These are phyloP conservation scores for Leptinotarsa tumamoca DNA, from an alignment of 2,888 invertebrate species.

Conservation along the genomic window DNA sequence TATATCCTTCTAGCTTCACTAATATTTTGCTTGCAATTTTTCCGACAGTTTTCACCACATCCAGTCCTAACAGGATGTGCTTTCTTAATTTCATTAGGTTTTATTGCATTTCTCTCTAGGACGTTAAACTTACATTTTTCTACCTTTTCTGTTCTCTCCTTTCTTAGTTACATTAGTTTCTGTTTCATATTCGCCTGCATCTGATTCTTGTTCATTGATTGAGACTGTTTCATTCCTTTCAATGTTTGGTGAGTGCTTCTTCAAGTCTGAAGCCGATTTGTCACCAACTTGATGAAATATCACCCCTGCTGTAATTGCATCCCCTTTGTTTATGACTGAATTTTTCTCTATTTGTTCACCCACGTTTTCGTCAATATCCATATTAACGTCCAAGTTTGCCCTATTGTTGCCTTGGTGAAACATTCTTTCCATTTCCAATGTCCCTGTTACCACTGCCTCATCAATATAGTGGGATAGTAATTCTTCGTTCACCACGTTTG, in stretches of 20 bases:
- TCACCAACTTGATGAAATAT: conserved; percentile 1
- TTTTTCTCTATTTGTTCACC: background rate
- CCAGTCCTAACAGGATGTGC: background rate
- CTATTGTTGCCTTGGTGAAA: background rate
- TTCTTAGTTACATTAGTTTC: background rate
- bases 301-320: background rate
- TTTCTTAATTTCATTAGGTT: background rate
- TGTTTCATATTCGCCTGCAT: background rate
- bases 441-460: background rate
- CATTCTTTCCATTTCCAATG: background rate
- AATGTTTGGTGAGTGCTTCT: background rate
- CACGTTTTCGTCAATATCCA: background rate
- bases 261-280: background rate
- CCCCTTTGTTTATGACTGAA: background rate
- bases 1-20: conserved; percentile 2
- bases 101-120: background rate
- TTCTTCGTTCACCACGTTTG: background rate
- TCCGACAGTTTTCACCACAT: background rate
- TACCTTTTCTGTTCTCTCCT: background rate
- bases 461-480: background rate
- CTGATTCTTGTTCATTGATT: background rate
- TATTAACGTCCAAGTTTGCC: background rate
- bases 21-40: conserved; percentile 5
- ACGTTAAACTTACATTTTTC: background rate
- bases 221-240: background rate